Base-by-base conservation (phyloP, 1,140 invertebrate species). In the Halictus rubicundus region DNA sequence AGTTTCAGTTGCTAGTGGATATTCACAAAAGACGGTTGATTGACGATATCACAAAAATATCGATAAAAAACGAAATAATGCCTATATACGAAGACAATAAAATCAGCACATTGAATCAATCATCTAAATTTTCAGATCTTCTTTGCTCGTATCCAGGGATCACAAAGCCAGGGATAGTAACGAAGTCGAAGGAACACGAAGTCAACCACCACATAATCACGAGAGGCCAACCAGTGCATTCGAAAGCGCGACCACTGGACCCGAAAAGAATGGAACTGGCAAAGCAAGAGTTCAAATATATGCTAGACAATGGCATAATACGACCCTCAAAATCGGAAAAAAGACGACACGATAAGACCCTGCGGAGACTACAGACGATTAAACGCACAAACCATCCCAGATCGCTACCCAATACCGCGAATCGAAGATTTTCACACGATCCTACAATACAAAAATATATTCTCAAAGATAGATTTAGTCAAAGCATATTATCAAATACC, bases 281-380 rank as follows among this genome's bases (percentile, higher is more conserved):
- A 9, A 68, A 68, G n/a, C 32, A 39, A 5, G 65, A 68, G n/a
- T 68, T 68, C 27, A 21, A 68, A 9, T 42, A 23, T 42, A 46
- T 68, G 65, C 39, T 68, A 2, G 37, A 68, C n/a, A 39, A 68
- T 21, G 65, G 65, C 32, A 68, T 68, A 19, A 39, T 37, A 19
- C 7, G 65, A 12, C 65, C 37, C 21, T 68, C 65, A 7, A 42
- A 46, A 14, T 39, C 32, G 7, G 8, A 68, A 68, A 42, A 68
- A 68, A 9, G n/a, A 23, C 7, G 65, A 37, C 1, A 42, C n/a
- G 9, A 3, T 8, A 4, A 14, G 65, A 42, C 32, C 39, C 0
- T 68, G 65, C 39, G 65, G 65, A 9, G 32, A 57, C 21, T 57
- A 57, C n/a, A 19, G 65, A 39, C 37, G 37, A 10, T n/a, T 68